Evolutionary conservation across 2,888 invertebrate species (phyloP).

Genomic region (Lasius fuliginosus): DNA sequence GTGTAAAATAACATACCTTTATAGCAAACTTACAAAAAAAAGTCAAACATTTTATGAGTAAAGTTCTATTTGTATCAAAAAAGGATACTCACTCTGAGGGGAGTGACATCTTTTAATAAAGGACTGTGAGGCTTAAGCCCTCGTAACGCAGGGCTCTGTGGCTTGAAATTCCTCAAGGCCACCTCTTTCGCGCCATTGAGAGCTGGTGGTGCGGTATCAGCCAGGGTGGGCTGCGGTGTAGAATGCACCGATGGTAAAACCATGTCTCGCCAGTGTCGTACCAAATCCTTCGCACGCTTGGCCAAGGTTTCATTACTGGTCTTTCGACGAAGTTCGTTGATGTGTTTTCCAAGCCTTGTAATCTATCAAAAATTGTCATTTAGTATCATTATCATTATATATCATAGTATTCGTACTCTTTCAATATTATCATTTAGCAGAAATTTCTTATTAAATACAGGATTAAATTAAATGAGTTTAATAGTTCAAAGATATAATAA

Average conservation of each 20-base stretch:
- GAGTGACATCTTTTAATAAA: conserved; percentile 80
- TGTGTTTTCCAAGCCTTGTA: conserved; percentile 97
- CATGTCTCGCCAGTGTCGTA: conserved; percentile 97
- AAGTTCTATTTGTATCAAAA: background rate
- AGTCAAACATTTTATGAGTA: background rate
- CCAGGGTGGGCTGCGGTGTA: conserved; percentile 81
- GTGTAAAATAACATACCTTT: background rate
- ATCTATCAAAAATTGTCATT: conserved; percentile 88
- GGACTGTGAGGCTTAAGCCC: conserved; percentile 84
- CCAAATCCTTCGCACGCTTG: conserved; percentile 95
- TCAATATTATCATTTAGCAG: no score
- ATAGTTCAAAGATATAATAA: background rate
- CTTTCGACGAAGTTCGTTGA: conserved; percentile 96
- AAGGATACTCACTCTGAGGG: conserved; percentile 80
- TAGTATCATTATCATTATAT: background rate
- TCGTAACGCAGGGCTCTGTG: conserved; percentile 83
- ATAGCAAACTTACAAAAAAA: background rate
- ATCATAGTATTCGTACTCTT: background rate
- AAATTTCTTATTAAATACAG: background rate
- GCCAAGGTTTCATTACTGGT: conserved; percentile 94
- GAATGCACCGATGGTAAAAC: conserved; percentile 88
- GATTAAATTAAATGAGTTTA: background rate
- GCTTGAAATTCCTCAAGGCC: conserved; percentile 81
- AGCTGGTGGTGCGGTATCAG: conserved; percentile 82
- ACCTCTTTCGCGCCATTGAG: conserved; percentile 84